Evolutionary conservation across 92 coral and sea anemone species (phyloP).

Genomic region (Micromussa lordhowensis): DNA sequence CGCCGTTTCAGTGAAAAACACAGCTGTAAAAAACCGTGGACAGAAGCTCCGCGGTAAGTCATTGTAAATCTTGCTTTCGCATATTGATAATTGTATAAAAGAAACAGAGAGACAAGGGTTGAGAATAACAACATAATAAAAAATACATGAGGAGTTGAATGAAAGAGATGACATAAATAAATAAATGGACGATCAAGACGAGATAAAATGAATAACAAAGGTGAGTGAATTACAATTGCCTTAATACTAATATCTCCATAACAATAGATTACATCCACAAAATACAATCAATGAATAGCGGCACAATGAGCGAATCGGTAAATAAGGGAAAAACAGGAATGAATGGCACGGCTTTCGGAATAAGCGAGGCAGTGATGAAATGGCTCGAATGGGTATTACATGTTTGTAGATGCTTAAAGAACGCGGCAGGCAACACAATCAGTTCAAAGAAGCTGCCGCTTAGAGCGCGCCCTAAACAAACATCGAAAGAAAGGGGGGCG

Average conservation of each 20-base stretch:
- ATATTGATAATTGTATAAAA: constrained; percentile 88
- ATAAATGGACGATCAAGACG: constrained; percentile 99
- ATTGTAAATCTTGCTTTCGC: constrained; percentile 81
- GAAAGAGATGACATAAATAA: constrained; percentile 98
- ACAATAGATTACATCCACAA: constrained; percentile 98
- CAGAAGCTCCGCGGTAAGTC: constrained; percentile 26
- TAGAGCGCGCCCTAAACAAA: constrained; percentile 63
- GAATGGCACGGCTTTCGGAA: constrained; percentile 89
- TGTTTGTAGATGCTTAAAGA: constrained; percentile 94
- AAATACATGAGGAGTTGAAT: constrained; percentile 99
- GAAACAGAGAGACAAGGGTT: constrained; percentile 86
- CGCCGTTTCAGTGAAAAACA: constrained; percentile 53
- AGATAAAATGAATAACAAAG: constrained; percentile 99
- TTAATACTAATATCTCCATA: constrained; percentile 97
- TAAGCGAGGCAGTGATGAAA: constrained; percentile 86
- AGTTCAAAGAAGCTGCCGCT: constrained; percentile 88
- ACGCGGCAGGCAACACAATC: constrained; percentile 78
- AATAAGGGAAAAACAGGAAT: constrained; percentile 82
- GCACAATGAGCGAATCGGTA: constrained; percentile 76
- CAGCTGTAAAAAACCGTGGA: constrained; percentile 38
- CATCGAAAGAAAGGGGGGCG: constrained; percentile 16
- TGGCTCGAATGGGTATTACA: constrained; percentile 72
- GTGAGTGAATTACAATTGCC: constrained; percentile 99
- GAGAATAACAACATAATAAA: constrained; percentile 98
- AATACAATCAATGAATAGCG: constrained; percentile 96